phyloP scores from a whole-genome alignment of 2,113 vertebrate genomes.

The Corynorhinus townsendii region DNA sequence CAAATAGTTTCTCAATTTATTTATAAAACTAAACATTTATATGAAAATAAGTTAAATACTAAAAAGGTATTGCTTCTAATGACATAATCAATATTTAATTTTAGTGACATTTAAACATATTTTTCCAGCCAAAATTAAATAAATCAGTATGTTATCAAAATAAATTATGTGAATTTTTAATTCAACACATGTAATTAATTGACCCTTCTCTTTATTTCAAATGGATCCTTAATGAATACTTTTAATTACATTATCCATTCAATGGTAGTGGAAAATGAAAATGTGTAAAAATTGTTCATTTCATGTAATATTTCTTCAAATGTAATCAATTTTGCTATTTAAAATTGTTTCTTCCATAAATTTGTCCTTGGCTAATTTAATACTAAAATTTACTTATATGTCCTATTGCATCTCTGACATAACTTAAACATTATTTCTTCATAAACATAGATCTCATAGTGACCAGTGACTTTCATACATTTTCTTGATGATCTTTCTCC shows the following conservation, averaged over 20 bases:
- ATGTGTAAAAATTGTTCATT: neutral
- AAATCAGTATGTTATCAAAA: neutral
- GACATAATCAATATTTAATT: neutral
- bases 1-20: slow-evolving; percentile 11
- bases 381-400: neutral
- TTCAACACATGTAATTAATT: neutral
- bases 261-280: neutral
- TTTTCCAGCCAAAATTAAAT: slow-evolving; percentile 11
- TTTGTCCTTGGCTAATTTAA: neutral
- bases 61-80: neutral
- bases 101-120: neutral
- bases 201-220: neutral
- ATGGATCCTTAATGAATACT: neutral
- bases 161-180: slow-evolving; percentile 24
- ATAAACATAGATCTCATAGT: neutral
- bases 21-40: slow-evolving; percentile 16
- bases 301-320: neutral
- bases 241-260: neutral
- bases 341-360: neutral
- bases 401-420: neutral
- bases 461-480: neutral
- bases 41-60: slow-evolving; percentile 10
- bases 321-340: neutral
- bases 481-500: neutral
- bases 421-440: neutral